Base-by-base conservation (phyloP, 2,888 invertebrate genomes). In the Neocrepidodera transversa region DNA sequence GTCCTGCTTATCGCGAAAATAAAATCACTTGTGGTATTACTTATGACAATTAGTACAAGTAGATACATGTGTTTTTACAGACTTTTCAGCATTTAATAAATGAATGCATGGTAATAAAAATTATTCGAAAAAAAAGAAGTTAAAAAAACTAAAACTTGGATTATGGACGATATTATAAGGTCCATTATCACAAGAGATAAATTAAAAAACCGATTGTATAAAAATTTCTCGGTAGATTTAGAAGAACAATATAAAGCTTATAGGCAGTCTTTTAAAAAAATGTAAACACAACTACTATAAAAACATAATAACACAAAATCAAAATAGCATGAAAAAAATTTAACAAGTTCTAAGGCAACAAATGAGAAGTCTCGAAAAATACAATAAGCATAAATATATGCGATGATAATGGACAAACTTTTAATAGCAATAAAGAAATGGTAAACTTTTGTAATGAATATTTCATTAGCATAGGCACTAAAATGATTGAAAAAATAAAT, bases 251-350 rank as follows among this genome's bases (percentile, higher is more conserved):
- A 51, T 40, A 40, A 51, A 51, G 16, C 40, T n/a, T n/a, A n/a
- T n/a, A n/a, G n/a, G n/a, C n/a, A n/a, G n/a, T n/a, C n/a, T n/a
- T n/a, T n/a, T n/a, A n/a, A n/a, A n/a, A n/a, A n/a, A n/a, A 40
- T 51, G 40, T 20, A 51, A 51, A 20, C 51, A 51, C 14, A 40
- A 51, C 40, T 51, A 51, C 51, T 51, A 51, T 14, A 51, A 51
- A 51, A 51, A 23, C 40, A 40, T 23, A 51, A 40, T 38, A 51
- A 51, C 18, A 40, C 14, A 51, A 51, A 51, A 51, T 40, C 38
- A 40, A 40, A 51, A 51, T 23, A 51, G 38, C 36, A 51, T 51
- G 51, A 51, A 51, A 51, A 51, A n/a, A 38, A 51, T 51, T 26
- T 36, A 40, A 16, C 36, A 38, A 51, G 36, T 38, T 51, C 23